Evolutionary conservation across 2,888 invertebrate genomes (phyloP).

Genomic region (Morpho achilles): DNA sequence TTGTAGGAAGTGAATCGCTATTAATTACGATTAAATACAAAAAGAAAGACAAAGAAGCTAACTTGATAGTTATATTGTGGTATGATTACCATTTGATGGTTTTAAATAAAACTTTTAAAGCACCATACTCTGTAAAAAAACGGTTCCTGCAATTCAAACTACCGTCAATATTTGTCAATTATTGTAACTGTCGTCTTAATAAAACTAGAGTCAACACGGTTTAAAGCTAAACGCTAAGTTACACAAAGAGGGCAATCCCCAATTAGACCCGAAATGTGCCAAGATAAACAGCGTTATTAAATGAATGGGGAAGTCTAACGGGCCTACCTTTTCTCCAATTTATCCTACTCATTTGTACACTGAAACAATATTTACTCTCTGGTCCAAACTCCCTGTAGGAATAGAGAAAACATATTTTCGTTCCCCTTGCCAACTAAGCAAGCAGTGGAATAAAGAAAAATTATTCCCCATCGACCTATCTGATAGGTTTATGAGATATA

Average conservation of each 20-base stretch:
- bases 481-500: conserved; percentile 22
- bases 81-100: no score
- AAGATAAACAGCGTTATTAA: conserved; percentile 17
- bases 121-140: no score
- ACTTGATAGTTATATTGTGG: no score
- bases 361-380: conserved; percentile 25
- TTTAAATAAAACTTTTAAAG: no score
- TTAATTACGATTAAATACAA: no score
- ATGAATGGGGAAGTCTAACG: conserved; percentile 13
- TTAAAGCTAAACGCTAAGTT: background rate
- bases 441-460: conserved; percentile 23
- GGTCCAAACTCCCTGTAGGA: conserved; percentile 22
- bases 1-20: no score
- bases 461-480: conserved; percentile 23
- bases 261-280: conserved; percentile 2
- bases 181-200: background rate
- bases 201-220: background rate
- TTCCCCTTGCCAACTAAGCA: conserved; percentile 19
- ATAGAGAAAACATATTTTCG: conserved; percentile 26
- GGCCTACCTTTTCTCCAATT: conserved; percentile 21
- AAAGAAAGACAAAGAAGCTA: no score
- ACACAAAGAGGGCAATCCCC: background rate
- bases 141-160: background rate
- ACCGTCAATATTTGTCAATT: background rate
- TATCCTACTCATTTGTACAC: conserved; percentile 21